Conservation (phyloP, 2,888 invertebrate genomes). For the Lithophane semibrunnea region DNA sequence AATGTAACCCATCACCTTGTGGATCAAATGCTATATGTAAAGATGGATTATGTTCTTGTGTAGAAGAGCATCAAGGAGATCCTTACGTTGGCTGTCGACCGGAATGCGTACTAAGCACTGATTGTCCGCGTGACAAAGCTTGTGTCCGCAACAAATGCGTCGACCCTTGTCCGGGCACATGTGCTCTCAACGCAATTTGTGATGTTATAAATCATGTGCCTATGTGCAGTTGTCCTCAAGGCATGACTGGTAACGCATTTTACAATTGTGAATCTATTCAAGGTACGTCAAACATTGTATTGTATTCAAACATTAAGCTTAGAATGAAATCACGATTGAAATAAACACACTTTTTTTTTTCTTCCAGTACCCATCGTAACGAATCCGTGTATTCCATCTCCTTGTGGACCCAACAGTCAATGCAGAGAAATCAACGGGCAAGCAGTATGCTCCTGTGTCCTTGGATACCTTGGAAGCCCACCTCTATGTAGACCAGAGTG, state of each 20-base stretch:
- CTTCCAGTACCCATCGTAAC: conserved; percentile 81
- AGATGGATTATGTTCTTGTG: conserved; percentile 91
- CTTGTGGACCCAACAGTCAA: conserved; percentile 94
- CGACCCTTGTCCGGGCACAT: conserved; percentile 93
- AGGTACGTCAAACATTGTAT: conserved; percentile 72
- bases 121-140: conserved; percentile 92
- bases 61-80: conserved; percentile 92
- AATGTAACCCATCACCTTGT: conserved; percentile 92
- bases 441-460: conserved; percentile 94
- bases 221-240: conserved; percentile 93
- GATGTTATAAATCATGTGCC: conserved; percentile 93
- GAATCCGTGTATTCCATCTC: conserved; percentile 93
- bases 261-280: conserved; percentile 90
- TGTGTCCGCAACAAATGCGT: conserved; percentile 92
- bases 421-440: conserved; percentile 92
- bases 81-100: conserved; percentile 93
- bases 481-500: conserved; percentile 95
- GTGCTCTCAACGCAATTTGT: conserved; percentile 93
- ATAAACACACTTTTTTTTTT: conserved; percentile 29
- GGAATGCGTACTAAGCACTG: conserved; percentile 92
- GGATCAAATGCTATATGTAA: conserved; percentile 91
- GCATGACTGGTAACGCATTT: conserved; percentile 93
- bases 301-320: not conserved
- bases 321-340: not conserved
- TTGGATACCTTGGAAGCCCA: conserved; percentile 93